These are phyloP conservation scores for Holcopasites calliopsidis DNA, from an alignment of 1,140 invertebrate genomes.

Conservation along the genomic window DNA sequence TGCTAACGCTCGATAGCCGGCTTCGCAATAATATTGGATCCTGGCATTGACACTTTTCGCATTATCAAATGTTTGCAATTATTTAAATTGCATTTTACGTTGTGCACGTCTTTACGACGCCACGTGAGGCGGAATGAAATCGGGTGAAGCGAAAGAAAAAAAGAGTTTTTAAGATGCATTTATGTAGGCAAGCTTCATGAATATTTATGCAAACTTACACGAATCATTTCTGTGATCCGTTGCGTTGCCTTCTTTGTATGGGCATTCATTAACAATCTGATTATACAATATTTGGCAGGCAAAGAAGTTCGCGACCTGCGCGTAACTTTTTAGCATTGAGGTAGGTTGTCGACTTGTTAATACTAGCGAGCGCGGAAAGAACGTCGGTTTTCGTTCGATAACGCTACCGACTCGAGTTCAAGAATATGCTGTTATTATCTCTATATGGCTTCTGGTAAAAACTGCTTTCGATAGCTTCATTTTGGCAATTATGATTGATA, in stretches of 20 bases:
- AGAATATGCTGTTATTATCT: background rate
- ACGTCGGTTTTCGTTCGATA: background rate
- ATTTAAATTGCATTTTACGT: background rate
- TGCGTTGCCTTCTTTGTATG: background rate
- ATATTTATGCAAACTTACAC: background rate
- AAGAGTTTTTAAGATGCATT: background rate
- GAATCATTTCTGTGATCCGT: background rate
- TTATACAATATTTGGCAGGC: conserved; percentile 7
- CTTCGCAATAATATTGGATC: background rate
- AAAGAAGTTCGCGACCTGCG: background rate
- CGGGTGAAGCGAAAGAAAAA: background rate
- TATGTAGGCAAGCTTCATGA: background rate
- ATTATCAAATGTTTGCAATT: background rate
- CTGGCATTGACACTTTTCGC: background rate
- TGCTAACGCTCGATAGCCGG: background rate
- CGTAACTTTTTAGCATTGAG: conserved; percentile 36
- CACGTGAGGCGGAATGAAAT: background rate
- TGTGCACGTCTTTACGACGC: too few species aligned
- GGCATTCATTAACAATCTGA: background rate
- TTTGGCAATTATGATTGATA: background rate
- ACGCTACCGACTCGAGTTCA: background rate
- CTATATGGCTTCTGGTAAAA: background rate
- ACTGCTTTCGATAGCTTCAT: background rate
- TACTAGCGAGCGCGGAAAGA: conserved; percentile 10
- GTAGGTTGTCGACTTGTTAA: conserved; percentile 24